Evolutionary conservation across 2,797 vertebrate species (phyloP).

Genomic region (Acanthurus leucopareius): DNA sequence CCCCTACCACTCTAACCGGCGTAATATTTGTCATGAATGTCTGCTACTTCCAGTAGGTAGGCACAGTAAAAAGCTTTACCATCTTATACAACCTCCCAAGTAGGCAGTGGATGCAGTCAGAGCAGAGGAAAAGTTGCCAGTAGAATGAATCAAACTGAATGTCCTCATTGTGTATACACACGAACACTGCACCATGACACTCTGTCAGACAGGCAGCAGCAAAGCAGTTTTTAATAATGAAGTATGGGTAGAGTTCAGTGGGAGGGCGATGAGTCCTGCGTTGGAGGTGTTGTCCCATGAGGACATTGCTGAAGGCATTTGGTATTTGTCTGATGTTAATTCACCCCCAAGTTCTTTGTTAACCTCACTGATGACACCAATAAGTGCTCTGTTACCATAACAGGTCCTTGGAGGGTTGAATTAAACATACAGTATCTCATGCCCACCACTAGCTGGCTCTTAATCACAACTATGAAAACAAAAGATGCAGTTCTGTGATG

Average conservation of each 20-base stretch:
- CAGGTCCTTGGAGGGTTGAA: constrained; percentile 20
- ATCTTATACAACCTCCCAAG: constrained; percentile 15
- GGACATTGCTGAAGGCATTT: constrained; percentile 4
- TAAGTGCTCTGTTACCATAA: constrained; percentile 22
- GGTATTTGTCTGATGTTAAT: constrained; percentile 27
- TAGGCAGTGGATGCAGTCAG: constrained; percentile 30
- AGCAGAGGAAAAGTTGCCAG: constrained; percentile 8
- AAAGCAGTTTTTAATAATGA: constrained; percentile 43
- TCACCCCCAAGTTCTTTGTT: constrained; percentile 20
- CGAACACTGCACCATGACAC: constrained; percentile 16
- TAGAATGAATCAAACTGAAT: constrained; percentile 41
- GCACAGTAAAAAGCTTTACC: constrained; percentile 7
- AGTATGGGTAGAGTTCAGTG: constrained; percentile 12
- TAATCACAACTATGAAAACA: no score
- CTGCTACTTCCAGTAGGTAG: constrained; percentile 19
- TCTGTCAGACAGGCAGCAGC: constrained; percentile 33
- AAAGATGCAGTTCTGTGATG: no score
- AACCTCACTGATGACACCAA: constrained; percentile 27
- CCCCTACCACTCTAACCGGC: not conserved
- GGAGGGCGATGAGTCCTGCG: not conserved
- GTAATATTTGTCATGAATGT: constrained; percentile 25
- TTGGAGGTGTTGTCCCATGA: constrained; percentile 11
- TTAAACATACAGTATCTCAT: not conserved
- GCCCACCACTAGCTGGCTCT: no score
- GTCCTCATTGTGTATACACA: constrained; percentile 31